Base-by-base conservation (phyloP, 2,797 vertebrate genomes). In the Antennarius maculatus region DNA sequence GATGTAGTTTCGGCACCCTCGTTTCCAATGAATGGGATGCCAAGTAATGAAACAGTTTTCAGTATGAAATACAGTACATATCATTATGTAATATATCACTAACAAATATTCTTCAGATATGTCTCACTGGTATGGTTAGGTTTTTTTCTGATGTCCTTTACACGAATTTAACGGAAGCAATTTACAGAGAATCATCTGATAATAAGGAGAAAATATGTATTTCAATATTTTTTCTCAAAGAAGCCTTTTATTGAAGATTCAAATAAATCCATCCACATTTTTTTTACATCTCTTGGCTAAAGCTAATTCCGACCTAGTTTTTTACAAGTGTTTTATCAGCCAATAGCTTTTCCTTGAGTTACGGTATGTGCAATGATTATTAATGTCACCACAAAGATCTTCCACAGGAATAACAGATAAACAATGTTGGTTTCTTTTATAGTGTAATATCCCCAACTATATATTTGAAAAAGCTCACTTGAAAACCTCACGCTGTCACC, bases 281-380 rank as follows among this genome's bases (percentile, higher is more conserved):
- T 65, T 37, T 58, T 13, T 54, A 41, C 46, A 61, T 42, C 27
- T 52, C 39, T 43, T 28, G 51, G n/a, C 28, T 65, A 54, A 28
- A 72, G 27, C 46, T 28, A 16, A n/a, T 46, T 58, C 62, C 48
- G 43, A 56, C 27, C 53, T 69, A 7, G 53, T 79, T 77, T 77
- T 69, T 34, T 71, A 49, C 28, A 56, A 66, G 51, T 50, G 41
- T 67, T 81, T 80, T 80, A 76, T 80, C 71, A 71, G 67, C 49
- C 62, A 47, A n/a, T 54, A 58, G 67, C 66, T 74, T 41, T 74
- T 80, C 34, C 42, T 49, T 7, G 60, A 53, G 63, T 66, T 61
- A 23, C 23, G 2, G 23, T 23, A 55, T 85, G 79, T 74, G 77
- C 54, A 46, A 37, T 79, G 71, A 87, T 86, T 84, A 83, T 84